A percentile compares a stretch with the other conserved stretches of the same genome.
phyloP scores from a whole-genome alignment of 1,140 invertebrate genomes.

The Uloborus diversus region DNA sequence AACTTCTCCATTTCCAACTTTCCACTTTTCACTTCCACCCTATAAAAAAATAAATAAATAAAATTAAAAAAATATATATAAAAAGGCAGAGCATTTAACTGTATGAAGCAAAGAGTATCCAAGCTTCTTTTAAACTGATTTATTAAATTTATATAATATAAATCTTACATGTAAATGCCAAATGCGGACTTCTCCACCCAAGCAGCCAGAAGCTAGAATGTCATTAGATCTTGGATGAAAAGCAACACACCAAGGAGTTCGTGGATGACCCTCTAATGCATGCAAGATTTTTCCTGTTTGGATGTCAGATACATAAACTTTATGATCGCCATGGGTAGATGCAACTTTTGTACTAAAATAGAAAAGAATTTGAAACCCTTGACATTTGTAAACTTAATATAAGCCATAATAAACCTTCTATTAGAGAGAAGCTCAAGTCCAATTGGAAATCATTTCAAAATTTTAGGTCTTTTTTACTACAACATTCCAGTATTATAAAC shows the following conservation, averaged over 20 bases:
- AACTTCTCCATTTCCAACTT: neutral
- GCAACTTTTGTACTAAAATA: constrained; percentile 70
- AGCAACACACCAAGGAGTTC: constrained; percentile 91
- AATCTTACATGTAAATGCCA: constrained; percentile 86
- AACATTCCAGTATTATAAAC: too few species aligned
- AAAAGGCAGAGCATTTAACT: too few species aligned
- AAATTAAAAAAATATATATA: neutral
- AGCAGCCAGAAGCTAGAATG: constrained; percentile 86
- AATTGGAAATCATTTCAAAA: too few species aligned
- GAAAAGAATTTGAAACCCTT: too few species aligned
- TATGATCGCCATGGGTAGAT: constrained; percentile 90
- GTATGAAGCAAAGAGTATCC: too few species aligned
- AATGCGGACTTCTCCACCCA: constrained; percentile 88
- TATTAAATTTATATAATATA: neutral
- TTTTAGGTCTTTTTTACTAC: too few species aligned
- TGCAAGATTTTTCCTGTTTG: constrained; percentile 79
- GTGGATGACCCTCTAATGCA: constrained; percentile 82
- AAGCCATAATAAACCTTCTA: neutral
- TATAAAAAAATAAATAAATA: neutral
- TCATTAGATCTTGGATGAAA: constrained; percentile 87
- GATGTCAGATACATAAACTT: constrained; percentile 87
- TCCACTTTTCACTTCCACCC: neutral
- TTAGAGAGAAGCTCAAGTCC: too few species aligned
- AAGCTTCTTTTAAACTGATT: too few species aligned
- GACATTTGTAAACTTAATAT: neutral